phyloP scores from a whole-genome alignment of 2,797 vertebrate genomes.

The Manis crassicaudata region DNA sequence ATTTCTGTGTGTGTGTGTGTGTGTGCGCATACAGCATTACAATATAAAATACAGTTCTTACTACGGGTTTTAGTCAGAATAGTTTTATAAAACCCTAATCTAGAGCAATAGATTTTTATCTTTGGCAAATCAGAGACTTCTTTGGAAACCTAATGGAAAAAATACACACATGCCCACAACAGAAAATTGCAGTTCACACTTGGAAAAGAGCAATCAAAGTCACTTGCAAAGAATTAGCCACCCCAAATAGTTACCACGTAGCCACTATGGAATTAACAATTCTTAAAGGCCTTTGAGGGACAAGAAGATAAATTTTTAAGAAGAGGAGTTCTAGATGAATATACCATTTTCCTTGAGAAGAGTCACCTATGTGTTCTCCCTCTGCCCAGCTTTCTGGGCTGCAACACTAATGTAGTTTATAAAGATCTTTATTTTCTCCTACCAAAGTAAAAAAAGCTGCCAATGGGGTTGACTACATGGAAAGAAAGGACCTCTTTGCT shows the following conservation, averaged over 20 bases:
- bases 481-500: neutral
- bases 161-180: neutral
- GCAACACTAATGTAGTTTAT: neutral
- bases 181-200: neutral
- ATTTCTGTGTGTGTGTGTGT: neutral
- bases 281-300: neutral
- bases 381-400: neutral
- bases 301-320: neutral
- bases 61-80: neutral
- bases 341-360: neutral
- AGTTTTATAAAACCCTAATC: neutral
- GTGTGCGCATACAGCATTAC: neutral
- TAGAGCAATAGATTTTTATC: neutral
- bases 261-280: neutral
- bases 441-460: neutral
- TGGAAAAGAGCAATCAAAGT: neutral
- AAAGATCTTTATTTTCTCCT: neutral
- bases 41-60: neutral
- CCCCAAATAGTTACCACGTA: neutral
- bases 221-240: neutral
- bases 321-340: neutral
- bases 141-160: neutral
- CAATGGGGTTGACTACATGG: neutral
- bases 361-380: neutral
- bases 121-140: neutral